Evolutionary conservation across 2,888 invertebrate genomes (phyloP), one percentile per base, ranked within the genome.

Genomic region (Philonicus albiceps): DNA sequence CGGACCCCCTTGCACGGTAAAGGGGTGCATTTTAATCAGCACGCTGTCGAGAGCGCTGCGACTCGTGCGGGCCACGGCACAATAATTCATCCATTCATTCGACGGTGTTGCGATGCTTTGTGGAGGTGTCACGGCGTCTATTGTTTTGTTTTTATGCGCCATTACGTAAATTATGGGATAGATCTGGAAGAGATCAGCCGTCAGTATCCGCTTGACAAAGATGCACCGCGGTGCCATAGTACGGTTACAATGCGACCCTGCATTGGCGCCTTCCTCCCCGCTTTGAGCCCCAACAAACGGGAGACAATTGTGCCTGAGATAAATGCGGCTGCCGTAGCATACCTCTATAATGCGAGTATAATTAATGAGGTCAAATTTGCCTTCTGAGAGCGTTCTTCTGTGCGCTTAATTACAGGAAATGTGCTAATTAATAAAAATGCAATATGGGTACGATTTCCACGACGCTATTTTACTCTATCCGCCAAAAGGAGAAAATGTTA

Each of bases 341-440:
- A 74, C n/a, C 34, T 3, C n/a, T 5, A 74, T 74, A 74, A 74
- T 74, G 74, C 74, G 74, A 74, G 34, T 13, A 31, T 74, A 74
- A 74, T 74, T 74, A 74, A 74, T 74, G 74, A 74, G 74, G 74
- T 74, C 74, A 74, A 34, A 74, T 74, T 74, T 19, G 74, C 74
- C n/a, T 74, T 27, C 64, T 74, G 74, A 74, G 74, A 74, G 34
- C 74, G 19, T 34, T n/a, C 34, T 74, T 74, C 74, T 34, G 74
- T 74, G 74, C 34, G 31, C 31, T 31, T 74, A 74, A 74, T 74
- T 74, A 34, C 74, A 74, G 74, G 74, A 34, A 74, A 34, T 74
- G 74, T 74, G 31, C 74, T 34, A 74, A 74, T 74, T 74, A 74
- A 74, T 74, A 74, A 34, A 34, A 74, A 64, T 64, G 64, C 11